Percentiles rank a stretch among this genome's conserved stretches.
phyloP scores from a whole-genome alignment of 2,797 vertebrate genomes.

The Danio choprae region DNA sequence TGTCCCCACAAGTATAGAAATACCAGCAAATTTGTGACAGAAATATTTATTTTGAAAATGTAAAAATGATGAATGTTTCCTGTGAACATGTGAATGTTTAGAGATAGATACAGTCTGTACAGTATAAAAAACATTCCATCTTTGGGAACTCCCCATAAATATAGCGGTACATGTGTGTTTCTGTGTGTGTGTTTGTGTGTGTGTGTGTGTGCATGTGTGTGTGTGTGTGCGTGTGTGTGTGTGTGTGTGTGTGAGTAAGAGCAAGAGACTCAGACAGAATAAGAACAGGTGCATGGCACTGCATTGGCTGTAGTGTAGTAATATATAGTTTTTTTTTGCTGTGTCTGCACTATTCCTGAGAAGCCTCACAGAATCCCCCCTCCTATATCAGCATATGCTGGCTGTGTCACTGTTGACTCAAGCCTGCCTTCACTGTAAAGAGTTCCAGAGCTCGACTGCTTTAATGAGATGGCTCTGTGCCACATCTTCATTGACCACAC shows the following conservation, averaged over 20 bases:
- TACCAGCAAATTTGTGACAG: too few relatives aligned
- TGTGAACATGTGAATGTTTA: too few relatives aligned
- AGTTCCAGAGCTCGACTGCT: conserved; percentile 14
- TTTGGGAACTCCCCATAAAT: too few relatives aligned
- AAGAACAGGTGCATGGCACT: conserved; percentile 9
- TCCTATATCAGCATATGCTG: conserved; percentile 29
- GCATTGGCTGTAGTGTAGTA: conserved; percentile 6
- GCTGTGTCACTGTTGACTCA: conserved; percentile 18
- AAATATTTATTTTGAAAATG: too few relatives aligned
- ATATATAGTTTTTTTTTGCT: conserved; percentile 16
- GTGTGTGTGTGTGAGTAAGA: neutral
- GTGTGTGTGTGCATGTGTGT: neutral
- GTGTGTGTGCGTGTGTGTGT: neutral
- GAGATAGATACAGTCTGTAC: too few relatives aligned
- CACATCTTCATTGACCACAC: conserved; percentile 8
- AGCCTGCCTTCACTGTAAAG: conserved; percentile 20
- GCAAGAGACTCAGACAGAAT: neutral
- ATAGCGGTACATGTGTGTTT: too few relatives aligned
- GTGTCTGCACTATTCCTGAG: conserved; percentile 26
- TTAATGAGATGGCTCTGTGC: conserved; percentile 41
- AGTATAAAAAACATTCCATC: too few relatives aligned
- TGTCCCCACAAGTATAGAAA: too few relatives aligned
- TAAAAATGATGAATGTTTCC: too few relatives aligned
- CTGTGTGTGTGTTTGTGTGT: neutral
- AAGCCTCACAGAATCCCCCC: neutral